Percentiles rank a stretch among this genome's conserved stretches.
Conservation (phyloP, 2,113 vertebrate species). For the Erinaceus europaeus region DNA sequence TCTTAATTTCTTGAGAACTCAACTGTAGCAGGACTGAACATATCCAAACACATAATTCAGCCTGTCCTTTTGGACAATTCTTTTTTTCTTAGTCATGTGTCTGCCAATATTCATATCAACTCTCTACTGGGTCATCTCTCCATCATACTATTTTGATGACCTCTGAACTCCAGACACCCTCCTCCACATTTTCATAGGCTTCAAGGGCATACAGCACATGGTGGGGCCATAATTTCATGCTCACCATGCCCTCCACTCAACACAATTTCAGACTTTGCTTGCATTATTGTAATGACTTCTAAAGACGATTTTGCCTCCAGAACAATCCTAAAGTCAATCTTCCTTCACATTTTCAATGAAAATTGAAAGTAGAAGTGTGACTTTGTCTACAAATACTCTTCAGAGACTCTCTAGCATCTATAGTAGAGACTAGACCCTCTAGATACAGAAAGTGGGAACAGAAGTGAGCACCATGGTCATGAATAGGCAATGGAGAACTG, state of each 20-base stretch:
- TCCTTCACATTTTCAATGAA: neutral
- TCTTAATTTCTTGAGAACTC: no score
- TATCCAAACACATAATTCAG: neutral
- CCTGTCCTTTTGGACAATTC: neutral
- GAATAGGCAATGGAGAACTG: neutral
- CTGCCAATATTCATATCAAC: neutral
- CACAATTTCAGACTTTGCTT: neutral
- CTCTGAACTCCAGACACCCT: neutral
- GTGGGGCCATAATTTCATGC: neutral
- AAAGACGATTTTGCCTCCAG: neutral
- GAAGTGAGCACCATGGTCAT: neutral
- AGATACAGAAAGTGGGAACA: neutral
- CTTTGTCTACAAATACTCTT: neutral
- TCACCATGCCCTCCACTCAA: neutral
- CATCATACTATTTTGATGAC: neutral
- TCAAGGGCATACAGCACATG: neutral
- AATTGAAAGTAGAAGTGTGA: neutral
- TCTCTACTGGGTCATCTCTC: neutral
- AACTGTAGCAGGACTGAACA: neutral
- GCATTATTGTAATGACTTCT: neutral
- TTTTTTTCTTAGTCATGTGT: neutral
- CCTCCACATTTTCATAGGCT: neutral
- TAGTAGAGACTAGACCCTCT: neutral
- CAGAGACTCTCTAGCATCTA: neutral
- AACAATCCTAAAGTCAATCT: neutral